Conservation (phyloP, 2,888 invertebrate genomes). For the Drosophila stalkeri region DNA sequence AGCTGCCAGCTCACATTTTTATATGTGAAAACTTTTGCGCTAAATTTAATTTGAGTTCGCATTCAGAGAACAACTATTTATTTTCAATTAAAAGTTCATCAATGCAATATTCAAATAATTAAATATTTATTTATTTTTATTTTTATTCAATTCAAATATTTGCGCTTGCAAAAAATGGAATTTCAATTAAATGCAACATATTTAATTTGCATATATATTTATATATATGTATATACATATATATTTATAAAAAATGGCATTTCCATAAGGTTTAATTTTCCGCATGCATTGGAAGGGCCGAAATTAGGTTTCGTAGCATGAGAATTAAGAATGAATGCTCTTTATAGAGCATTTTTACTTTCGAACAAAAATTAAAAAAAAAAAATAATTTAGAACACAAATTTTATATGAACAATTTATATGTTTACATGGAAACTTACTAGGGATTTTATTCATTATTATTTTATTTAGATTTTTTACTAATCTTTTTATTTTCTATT, state of each 20-base stretch:
- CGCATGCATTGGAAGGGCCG: neutral
- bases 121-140: neutral
- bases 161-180: neutral
- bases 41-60: neutral
- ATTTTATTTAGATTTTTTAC: too few relatives aligned
- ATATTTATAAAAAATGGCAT: neutral
- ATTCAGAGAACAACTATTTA: neutral
- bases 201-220: neutral
- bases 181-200: constrained; percentile 3
- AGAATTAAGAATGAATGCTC: neutral
- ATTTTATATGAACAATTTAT: too few relatives aligned
- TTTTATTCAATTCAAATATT: neutral
- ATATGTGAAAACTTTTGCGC: neutral
- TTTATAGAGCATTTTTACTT: too few relatives aligned
- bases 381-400: too few relatives aligned
- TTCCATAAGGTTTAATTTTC: neutral
- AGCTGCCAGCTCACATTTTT: neutral
- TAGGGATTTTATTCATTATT: too few relatives aligned
- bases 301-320: neutral
- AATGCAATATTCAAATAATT: neutral
- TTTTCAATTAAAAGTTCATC: constrained; percentile 5
- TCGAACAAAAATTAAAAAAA: too few relatives aligned
- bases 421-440: too few relatives aligned
- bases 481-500: too few relatives aligned
- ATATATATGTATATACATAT: neutral